phyloP scores from a whole-genome alignment of 1,140 invertebrate species.

The Drosophila suzukii region DNA sequence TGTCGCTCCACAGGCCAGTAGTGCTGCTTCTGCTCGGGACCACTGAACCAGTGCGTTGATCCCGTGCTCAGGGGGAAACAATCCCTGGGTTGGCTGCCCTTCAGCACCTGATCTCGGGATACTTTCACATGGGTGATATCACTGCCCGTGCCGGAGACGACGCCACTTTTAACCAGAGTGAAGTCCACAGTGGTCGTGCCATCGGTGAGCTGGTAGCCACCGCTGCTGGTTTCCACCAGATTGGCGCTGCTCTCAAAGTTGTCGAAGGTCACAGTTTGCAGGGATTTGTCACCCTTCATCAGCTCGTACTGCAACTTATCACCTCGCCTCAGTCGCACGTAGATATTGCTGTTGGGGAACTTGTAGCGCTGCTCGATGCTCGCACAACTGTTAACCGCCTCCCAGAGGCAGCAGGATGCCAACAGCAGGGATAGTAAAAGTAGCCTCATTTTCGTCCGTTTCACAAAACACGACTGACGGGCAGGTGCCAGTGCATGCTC shows the following conservation, averaged over 20 bases:
- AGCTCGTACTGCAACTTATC: slow-evolving; percentile 70
- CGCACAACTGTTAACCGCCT: slow-evolving; percentile 21
- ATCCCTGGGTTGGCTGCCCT: slow-evolving; percentile 66
- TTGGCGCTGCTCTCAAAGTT: slow-evolving; percentile 65
- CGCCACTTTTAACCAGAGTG: slow-evolving; percentile 45
- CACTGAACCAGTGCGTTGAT: slow-evolving; percentile 86
- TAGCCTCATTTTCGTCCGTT: slow-evolving; percentile 37
- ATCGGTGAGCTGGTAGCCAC: slow-evolving; percentile 53
- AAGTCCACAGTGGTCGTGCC: slow-evolving; percentile 63
- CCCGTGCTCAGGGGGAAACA: slow-evolving; percentile 61
- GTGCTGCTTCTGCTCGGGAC: slow-evolving; percentile 86
- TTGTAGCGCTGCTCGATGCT: slow-evolving; percentile 70
- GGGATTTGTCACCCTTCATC: slow-evolving; percentile 61
- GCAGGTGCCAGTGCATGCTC: neutral
- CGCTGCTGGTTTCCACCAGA: slow-evolving; percentile 45
- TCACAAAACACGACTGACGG: slow-evolving; percentile 11
- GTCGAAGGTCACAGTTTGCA: slow-evolving; percentile 73
- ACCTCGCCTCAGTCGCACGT: slow-evolving; percentile 61
- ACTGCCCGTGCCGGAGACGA: slow-evolving; percentile 29
- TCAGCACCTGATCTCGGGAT: slow-evolving; percentile 57
- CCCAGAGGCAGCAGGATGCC: slow-evolving; percentile 33
- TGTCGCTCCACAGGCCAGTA: slow-evolving; percentile 89
- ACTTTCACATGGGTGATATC: slow-evolving; percentile 69
- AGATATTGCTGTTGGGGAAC: slow-evolving; percentile 71
- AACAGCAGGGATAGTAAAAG: slow-evolving; percentile 19